These are phyloP conservation scores for Cylindroiulus punctatus DNA, from an alignment of 2,888 invertebrate genomes.

Conservation along the genomic window DNA sequence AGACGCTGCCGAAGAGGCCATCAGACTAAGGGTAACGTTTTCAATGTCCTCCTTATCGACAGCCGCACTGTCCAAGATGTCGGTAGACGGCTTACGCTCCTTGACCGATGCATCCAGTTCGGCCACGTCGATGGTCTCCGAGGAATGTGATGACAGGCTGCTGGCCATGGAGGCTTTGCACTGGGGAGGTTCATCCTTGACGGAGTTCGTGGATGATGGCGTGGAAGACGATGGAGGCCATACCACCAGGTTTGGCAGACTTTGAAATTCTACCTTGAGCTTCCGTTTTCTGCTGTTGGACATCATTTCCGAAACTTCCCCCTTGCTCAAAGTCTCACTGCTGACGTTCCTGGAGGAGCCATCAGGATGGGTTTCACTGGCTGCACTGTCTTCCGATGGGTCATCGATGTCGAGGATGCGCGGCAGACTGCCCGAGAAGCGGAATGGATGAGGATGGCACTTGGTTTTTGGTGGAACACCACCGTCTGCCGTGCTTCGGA, in stretches of 20 bases:
- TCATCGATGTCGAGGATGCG: conserved; percentile 48
- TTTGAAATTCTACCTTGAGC: conserved; percentile 33
- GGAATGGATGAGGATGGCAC: conserved; percentile 6
- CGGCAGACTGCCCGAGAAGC: conserved; percentile 52
- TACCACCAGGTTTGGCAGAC: conserved; percentile 51
- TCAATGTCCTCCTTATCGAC: conserved; percentile 51
- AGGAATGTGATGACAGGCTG: not conserved
- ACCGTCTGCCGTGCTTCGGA: conserved; percentile 49
- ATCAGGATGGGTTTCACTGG: not conserved
- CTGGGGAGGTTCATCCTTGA: not conserved
- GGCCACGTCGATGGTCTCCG: conserved; percentile 35
- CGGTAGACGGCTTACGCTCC: not conserved
- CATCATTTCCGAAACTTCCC: not conserved
- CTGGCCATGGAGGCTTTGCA: not conserved
- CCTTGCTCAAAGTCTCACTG: not conserved
- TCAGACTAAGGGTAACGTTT: conserved; percentile 33
- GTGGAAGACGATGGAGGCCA: conserved; percentile 50
- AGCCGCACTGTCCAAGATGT: not conserved
- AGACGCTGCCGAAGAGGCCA: conserved; percentile 54
- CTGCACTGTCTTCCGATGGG: not conserved
- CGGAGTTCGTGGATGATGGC: conserved; percentile 1
- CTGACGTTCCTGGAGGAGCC: not conserved
- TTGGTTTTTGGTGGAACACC: not conserved
- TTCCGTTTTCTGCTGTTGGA: not conserved
- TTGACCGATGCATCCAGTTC: not conserved